phyloP scores from a whole-genome alignment of 92 coral and sea anemone species.

The Epizoanthus rinbou region DNA sequence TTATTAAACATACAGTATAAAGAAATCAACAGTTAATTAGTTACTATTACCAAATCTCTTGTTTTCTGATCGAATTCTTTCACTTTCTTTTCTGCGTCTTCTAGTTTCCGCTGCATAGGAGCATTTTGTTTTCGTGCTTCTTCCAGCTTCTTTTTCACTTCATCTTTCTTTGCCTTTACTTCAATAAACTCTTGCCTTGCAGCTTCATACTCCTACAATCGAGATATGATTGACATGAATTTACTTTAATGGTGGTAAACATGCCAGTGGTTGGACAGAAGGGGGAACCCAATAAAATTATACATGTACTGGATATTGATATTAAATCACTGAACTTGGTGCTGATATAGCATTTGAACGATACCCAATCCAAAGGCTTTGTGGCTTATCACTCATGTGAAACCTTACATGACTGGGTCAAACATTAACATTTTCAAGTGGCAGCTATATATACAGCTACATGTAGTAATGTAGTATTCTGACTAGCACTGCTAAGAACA shows the following conservation, averaged over 20 bases:
- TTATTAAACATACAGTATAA: neutral
- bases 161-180: slow-evolving; percentile 70
- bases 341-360: too few species aligned
- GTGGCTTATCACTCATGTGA: too few species aligned
- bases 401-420: too few species aligned
- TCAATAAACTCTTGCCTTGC: slow-evolving; percentile 87
- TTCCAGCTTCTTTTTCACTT: slow-evolving; percentile 70
- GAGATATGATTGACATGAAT: neutral
- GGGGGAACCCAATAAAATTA: too few species aligned
- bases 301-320: too few species aligned
- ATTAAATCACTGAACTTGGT: too few species aligned
- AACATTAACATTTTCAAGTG: too few species aligned
- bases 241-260: neutral
- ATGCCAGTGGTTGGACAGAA: neutral
- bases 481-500: too few species aligned
- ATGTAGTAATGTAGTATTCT: too few species aligned
- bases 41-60: slow-evolving; percentile 66
- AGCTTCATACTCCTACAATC: slow-evolving; percentile 86
- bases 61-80: slow-evolving; percentile 64
- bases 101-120: slow-evolving; percentile 79
- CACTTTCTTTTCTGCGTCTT: slow-evolving; percentile 63
- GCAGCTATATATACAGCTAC: too few species aligned
- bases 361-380: too few species aligned
- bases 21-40: neutral
- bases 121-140: slow-evolving; percentile 73